Base-by-base conservation (phyloP, 2,888 invertebrate genomes). In the Agrochola circellaris region DNA sequence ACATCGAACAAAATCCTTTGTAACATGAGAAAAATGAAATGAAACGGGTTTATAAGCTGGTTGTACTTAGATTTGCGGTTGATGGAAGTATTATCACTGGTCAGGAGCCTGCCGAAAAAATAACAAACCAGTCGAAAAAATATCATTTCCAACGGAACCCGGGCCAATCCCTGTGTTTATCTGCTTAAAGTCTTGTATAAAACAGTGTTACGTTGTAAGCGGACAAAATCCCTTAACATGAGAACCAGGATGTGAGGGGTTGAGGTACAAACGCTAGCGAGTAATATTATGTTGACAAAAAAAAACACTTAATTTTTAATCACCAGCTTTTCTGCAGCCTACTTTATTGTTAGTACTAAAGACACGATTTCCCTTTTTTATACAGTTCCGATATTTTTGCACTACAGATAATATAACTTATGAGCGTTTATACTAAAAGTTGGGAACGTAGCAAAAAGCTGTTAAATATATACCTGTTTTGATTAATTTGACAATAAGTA, bases 141-240 rank as follows among this genome's bases (percentile, higher is more conserved):
- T 92, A 90, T 88, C 78, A 88, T 90, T 89, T 88, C 79, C 81
- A 79, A 81, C 83, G 77, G 73, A 79, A 77, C 76, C 76, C 81
- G 75, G 75, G 81, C 81, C 79, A 83, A 92, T 89, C 90, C 89
- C 83, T 83, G 89, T 89, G 92, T 91, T 93, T 91, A 93, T 92
- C 92, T 90, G 85, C 82, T 86, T 88, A 89, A 90, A 91, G 86
- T 90, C 87, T 89, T 88, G 83, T 88, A 89, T 89, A 90, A 89
- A 90, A 90, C 88, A 89, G 90, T 88, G 90, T 89, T 90, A 90
- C 89, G 87, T 87, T 89, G 84, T 89, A 88, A 90, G 90, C 88
- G 84, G 81, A 82, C 84, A 80, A 88, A 89, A 90, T 91, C 89
- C 88, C 77, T 77, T 71, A 72, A 80, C 77, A 82, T 75, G 83